Conservation (phyloP, 2,113 vertebrate genomes). For the Cacatua alba region DNA sequence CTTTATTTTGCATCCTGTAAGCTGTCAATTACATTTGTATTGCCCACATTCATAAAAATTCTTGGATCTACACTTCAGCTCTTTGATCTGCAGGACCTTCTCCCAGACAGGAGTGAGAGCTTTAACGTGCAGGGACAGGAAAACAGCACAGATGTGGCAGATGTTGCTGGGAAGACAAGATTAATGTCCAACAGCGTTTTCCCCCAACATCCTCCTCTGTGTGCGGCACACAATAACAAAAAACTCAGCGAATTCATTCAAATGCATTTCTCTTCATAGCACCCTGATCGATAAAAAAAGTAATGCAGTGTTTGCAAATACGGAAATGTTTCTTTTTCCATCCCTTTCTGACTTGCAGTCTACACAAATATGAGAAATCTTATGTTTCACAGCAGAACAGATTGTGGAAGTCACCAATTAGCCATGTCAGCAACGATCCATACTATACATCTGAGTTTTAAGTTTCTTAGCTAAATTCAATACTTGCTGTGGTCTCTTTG, state of each 20-base stretch:
- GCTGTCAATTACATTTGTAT: background rate
- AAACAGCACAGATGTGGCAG: background rate
- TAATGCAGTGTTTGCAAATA: conserved; percentile 13
- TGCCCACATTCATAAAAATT: background rate
- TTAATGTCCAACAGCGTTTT: background rate
- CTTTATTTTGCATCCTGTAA: conserved; percentile 15
- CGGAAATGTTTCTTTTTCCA: background rate
- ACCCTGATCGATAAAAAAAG: background rate
- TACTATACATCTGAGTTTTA: background rate
- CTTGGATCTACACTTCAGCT: background rate
- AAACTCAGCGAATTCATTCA: background rate
- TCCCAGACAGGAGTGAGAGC: background rate
- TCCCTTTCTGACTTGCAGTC: background rate
- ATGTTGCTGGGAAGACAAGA: background rate
- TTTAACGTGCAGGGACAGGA: background rate
- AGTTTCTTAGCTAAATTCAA: background rate
- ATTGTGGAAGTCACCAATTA: background rate
- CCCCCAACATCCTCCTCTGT: background rate
- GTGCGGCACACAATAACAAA: background rate
- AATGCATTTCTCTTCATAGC: background rate
- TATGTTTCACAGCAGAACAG: background rate
- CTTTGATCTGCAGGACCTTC: background rate
- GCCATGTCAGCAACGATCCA: background rate
- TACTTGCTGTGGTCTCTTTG: background rate
- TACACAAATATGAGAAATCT: background rate